Conservation (phyloP, 2,113 vertebrate genomes). For the Heterochromis multidens region DNA sequence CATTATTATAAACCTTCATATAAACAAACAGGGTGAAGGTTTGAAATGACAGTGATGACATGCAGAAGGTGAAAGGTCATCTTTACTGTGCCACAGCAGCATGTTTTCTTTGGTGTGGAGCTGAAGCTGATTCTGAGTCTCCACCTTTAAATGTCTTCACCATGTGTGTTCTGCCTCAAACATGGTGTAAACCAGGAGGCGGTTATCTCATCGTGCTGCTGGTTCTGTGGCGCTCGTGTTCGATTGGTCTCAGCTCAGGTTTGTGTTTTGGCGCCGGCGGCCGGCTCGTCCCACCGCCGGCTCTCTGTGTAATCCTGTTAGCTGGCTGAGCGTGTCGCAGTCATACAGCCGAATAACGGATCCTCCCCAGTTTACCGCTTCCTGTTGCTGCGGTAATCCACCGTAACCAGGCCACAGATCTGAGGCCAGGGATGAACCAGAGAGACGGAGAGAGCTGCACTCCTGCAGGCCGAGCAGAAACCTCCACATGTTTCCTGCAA, state of each 20-base stretch:
- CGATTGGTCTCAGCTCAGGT: background rate
- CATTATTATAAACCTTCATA: too few relatives aligned
- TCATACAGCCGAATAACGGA: background rate
- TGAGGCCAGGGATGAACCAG: background rate
- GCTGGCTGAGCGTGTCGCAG: background rate
- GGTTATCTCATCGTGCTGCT: background rate
- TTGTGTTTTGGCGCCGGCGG: background rate
- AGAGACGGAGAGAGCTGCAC: background rate
- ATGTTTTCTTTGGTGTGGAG: too few relatives aligned
- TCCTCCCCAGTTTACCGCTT: background rate
- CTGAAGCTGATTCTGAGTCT: too few relatives aligned
- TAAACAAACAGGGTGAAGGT: too few relatives aligned
- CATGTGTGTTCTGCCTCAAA: background rate
- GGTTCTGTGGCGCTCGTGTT: background rate
- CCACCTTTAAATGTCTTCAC: background rate
- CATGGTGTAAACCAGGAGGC: background rate
- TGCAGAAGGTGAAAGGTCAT: too few relatives aligned
- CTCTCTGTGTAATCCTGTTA: constrained; percentile 26
- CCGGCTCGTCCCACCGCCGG: background rate
- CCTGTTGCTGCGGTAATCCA: background rate
- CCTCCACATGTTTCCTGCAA: background rate
- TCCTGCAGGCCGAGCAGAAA: background rate
- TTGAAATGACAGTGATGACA: too few relatives aligned
- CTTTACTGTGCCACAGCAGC: too few relatives aligned
- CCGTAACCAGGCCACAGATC: background rate